Base-by-base conservation (phyloP, 1,140 invertebrate species). In the Oedothorax gibbosus region DNA sequence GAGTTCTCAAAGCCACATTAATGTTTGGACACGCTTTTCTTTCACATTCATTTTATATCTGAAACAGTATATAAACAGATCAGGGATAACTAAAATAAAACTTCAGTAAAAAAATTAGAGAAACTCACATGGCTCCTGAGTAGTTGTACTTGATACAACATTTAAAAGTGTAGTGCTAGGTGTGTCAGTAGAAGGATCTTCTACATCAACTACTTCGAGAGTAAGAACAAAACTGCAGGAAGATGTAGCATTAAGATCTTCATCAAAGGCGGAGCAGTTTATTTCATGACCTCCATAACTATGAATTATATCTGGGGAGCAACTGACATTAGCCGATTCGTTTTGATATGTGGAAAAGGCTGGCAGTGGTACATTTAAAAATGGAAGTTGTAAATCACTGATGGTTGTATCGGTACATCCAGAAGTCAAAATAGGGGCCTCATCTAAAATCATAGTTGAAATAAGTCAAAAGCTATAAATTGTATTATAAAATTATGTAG, bases 151-250 rank as follows among this genome's bases (percentile, higher is more conserved):
- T 51, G 10, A 21, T 66, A 18, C 35, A 57, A 35, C 7, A 21
- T 79, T 3, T 66, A 50, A 51, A 57, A 15, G 14, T 35, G 72
- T 49, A 15, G 2, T 62, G 12, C 18, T 12, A 62, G 57, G 57
- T 6, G 49, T 71, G 10, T 51, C 50, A 51, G 2, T 71, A 14
- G 72, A 20, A 20, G 18, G 1, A 57, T 15, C 49, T 57, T 11
- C 20, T 35, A 21, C 21, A n/a, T 21, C 9, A 5, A 18, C 18
- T 6, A 21, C 7, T 54, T 50, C 10, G 14, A 79, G 6, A 15
- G 50, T 64, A 66, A 79, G 10, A 79, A 21, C 20, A 79, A 79
- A 79, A 8, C 49, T n/a, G 50, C 77, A 79, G 14, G 18, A 20
- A 7, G 18, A 4, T 56, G 62, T 66, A 9, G 12, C 49, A n/a